These are phyloP conservation scores for Pherbina coryleti DNA, from an alignment of 2,888 invertebrate species.

Conservation along the genomic window DNA sequence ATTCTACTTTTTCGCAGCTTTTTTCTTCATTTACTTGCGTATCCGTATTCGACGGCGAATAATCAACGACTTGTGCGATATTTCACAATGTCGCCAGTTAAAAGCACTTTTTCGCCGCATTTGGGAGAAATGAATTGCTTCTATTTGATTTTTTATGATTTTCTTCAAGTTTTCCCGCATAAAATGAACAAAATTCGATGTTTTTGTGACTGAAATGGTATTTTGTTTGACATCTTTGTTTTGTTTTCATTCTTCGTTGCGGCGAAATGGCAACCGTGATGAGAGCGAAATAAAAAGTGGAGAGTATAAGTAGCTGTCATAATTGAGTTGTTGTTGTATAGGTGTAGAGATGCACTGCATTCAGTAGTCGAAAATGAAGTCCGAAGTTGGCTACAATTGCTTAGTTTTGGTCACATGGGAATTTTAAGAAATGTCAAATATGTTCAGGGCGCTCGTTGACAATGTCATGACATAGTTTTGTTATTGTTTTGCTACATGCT, in stretches of 20 bases:
- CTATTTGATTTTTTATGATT: constrained; percentile 47
- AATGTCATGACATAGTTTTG: background rate
- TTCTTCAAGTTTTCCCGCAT: constrained; percentile 50
- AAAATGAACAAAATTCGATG: constrained; percentile 56
- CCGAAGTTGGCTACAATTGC: background rate
- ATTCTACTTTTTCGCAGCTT: constrained; percentile 43
- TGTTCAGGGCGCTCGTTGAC: background rate
- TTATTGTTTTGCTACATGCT: too few relatives aligned
- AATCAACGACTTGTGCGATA: constrained; percentile 47
- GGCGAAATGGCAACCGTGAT: constrained; percentile 1
- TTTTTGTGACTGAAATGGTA: constrained; percentile 52
- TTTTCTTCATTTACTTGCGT: constrained; percentile 46
- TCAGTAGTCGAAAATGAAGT: background rate
- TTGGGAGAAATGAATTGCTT: constrained; percentile 32
- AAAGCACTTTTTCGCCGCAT: constrained; percentile 43
- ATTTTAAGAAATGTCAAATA: background rate
- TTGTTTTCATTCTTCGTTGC: constrained; percentile 35
- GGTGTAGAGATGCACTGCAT: background rate
- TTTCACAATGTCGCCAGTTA: constrained; percentile 42
- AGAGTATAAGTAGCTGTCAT: background rate
- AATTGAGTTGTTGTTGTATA: background rate
- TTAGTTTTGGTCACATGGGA: background rate
- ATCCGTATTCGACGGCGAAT: constrained; percentile 53
- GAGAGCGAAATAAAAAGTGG: constrained; percentile 4
- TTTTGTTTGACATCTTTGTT: constrained; percentile 51